phyloP scores from a whole-genome alignment of 2,888 invertebrate genomes.

The Lumbricus terrestris region DNA sequence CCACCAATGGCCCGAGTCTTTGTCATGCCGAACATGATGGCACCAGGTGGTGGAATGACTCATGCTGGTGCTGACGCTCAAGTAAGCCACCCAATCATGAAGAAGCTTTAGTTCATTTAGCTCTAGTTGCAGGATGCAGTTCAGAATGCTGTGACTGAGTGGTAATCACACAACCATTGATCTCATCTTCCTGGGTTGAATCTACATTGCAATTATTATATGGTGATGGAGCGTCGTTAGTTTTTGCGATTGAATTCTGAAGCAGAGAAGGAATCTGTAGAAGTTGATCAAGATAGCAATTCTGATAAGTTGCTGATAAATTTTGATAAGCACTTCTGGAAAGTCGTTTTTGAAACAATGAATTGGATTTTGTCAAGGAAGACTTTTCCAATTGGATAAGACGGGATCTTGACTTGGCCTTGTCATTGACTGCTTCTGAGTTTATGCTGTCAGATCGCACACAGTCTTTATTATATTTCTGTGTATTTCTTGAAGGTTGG shows the following conservation, averaged over 20 bases:
- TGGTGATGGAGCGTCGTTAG: constrained; percentile 53
- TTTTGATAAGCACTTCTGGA: neutral
- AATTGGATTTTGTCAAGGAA: too few species aligned
- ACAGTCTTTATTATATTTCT: neutral
- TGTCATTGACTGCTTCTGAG: neutral
- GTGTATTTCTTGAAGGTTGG: neutral
- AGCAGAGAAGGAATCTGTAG: constrained; percentile 44
- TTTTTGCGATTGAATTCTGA: constrained; percentile 55
- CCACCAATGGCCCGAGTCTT: constrained; percentile 7
- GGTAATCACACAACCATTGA: neutral
- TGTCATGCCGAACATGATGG: constrained; percentile 11
- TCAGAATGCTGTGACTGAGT: neutral
- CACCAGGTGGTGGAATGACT: neutral
- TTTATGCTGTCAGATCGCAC: neutral
- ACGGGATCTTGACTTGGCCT: neutral
- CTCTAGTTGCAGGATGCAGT: too few species aligned
- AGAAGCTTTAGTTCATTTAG: neutral
- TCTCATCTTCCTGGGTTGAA: neutral
- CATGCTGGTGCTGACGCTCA: neutral
- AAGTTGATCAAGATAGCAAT: constrained; percentile 36
- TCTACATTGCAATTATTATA: too few species aligned
- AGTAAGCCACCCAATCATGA: neutral
- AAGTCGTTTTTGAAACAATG: neutral
- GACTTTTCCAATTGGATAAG: neutral
- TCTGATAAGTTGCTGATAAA: constrained; percentile 38